These are phyloP conservation scores for Phasia obesa DNA, from an alignment of 2,888 invertebrate genomes.

Conservation along the genomic window DNA sequence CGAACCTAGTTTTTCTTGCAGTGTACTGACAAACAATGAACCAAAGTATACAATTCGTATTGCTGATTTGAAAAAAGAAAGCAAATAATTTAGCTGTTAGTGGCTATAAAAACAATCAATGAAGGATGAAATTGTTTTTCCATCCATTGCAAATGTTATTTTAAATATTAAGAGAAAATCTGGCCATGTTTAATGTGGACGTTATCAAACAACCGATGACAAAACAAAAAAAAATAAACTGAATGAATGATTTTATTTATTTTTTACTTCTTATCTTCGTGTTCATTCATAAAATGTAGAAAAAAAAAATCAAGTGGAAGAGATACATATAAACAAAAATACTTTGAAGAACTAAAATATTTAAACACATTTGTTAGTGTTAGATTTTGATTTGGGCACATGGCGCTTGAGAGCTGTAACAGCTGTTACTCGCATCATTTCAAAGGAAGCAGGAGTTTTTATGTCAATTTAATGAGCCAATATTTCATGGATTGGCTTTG, in stretches of 20 bases:
- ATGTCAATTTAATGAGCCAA: constrained; percentile 51
- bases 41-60: background rate
- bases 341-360: background rate
- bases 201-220: no score
- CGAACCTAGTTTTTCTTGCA: background rate
- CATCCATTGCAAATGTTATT: constrained; percentile 18
- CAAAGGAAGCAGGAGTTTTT: constrained; percentile 10
- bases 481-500: constrained; percentile 4
- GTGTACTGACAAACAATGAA: constrained; percentile 1
- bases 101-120: constrained; percentile 18
- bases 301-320: no score
- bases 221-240: no score
- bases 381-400: background rate
- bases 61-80: constrained; percentile 17
- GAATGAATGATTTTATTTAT: no score
- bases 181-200: background rate
- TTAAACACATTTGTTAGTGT: background rate
- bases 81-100: constrained; percentile 4
- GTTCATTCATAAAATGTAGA: no score
- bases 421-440: constrained; percentile 46
- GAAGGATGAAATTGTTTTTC: constrained; percentile 29
- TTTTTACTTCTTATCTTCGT: no score
- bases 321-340: no score
- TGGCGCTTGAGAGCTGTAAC: constrained; percentile 31
- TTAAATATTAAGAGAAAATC: background rate